Conservation (phyloP, 1,140 invertebrate genomes). For the Drosophila busckii region DNA sequence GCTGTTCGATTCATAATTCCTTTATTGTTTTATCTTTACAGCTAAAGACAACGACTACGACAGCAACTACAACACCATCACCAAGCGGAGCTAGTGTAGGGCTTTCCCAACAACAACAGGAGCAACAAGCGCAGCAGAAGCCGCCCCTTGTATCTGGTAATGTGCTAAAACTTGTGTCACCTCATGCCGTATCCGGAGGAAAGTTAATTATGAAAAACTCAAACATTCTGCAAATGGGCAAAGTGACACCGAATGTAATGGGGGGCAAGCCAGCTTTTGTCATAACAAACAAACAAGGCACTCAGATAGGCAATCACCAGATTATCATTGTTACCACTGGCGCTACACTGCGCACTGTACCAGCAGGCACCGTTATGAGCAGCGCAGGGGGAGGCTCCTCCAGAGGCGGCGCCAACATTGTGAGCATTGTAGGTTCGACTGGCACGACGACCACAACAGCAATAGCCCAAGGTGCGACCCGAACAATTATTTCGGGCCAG, state of each 20-base stretch:
- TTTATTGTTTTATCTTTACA: conserved; percentile 65
- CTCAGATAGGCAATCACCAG: conserved; percentile 81
- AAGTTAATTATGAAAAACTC: conserved; percentile 85
- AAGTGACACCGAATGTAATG: conserved; percentile 79
- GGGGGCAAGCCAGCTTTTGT: conserved; percentile 76
- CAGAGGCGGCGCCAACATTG: conserved; percentile 77
- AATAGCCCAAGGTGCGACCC: conserved; percentile 59
- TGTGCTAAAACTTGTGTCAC: conserved; percentile 68
- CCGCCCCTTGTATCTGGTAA: conserved; percentile 62
- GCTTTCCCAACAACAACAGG: conserved; percentile 33
- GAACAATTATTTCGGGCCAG: conserved; percentile 76
- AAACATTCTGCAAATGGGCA: conserved; percentile 84
- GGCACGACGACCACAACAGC: conserved; percentile 47
- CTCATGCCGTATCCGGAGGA: conserved; percentile 77
- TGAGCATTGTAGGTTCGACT: conserved; percentile 64
- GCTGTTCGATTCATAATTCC: neutral
- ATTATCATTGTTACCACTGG: conserved; percentile 87
- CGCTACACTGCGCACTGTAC: conserved; percentile 81
- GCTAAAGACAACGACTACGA: conserved; percentile 36
- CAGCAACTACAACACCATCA: conserved; percentile 40
- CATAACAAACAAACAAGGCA: conserved; percentile 76
- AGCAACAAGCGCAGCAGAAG: conserved; percentile 38
- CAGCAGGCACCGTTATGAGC: conserved; percentile 79
- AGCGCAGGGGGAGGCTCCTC: conserved; percentile 83
- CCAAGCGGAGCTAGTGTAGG: conserved; percentile 72